Percentiles rank a stretch among this genome's conserved stretches.
These are phyloP conservation scores for Microchirus variegatus DNA, from an alignment of 2,797 vertebrate species.

Conservation along the genomic window DNA sequence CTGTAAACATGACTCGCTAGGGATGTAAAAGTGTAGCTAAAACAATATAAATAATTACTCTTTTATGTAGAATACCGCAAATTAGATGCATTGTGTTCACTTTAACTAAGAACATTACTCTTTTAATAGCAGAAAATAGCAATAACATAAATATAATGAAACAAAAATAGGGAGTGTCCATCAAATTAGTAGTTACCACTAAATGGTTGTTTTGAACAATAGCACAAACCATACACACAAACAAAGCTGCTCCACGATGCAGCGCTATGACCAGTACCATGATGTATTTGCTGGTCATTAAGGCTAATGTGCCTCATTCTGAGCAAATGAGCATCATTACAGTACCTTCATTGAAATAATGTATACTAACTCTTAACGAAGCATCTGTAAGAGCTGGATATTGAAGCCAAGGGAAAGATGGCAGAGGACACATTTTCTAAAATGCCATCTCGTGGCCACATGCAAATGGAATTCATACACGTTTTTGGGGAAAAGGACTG, in stretches of 20 bases:
- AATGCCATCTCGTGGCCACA: conserved; percentile 8
- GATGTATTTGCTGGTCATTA: conserved; percentile 39
- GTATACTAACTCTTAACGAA: conserved; percentile 22
- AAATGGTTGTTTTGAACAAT: no score
- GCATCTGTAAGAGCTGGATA: conserved; percentile 16
- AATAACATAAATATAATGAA: no score
- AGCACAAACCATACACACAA: not conserved
- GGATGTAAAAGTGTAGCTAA: conserved; percentile 15
- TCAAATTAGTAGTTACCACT: no score
- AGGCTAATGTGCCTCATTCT: conserved; percentile 45
- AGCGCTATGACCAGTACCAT: conserved; percentile 16
- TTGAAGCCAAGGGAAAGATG: conserved; percentile 4
- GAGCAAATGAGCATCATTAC: conserved; percentile 42
- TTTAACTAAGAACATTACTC: not conserved
- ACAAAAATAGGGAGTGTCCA: no score
- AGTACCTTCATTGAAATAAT: conserved; percentile 41
- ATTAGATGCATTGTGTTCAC: not conserved
- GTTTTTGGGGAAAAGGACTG: not conserved
- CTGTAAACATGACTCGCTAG: conserved; percentile 11
- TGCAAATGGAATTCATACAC: not conserved
- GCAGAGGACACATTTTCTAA: conserved; percentile 14
- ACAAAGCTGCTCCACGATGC: conserved; percentile 15
- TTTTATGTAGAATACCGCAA: conserved; percentile 20
- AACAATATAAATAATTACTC: conserved; percentile 17
- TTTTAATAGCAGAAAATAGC: no score